Percentiles rank a stretch among this genome's conserved stretches.
phyloP scores from a whole-genome alignment of 2,113 vertebrate genomes.

The Scomber japonicus region DNA sequence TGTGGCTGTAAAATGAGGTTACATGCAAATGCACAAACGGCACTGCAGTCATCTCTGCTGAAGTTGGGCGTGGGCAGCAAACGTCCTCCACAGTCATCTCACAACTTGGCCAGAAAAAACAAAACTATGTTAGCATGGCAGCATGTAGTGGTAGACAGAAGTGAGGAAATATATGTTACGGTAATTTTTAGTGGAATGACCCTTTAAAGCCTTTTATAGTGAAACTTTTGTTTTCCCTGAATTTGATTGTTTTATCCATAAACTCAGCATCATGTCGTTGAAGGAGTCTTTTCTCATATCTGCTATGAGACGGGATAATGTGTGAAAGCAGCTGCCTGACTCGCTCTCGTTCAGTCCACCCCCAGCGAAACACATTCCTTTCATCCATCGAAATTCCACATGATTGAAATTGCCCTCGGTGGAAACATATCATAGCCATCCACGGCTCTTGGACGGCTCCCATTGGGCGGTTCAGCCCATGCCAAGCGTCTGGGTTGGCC shows the following conservation, averaged over 20 bases:
- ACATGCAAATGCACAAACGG: too few relatives aligned
- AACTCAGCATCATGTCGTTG: not conserved
- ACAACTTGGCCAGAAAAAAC: not conserved
- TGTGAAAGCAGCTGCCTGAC: slow-evolving; percentile 57
- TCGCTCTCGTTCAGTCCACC: slow-evolving; percentile 65
- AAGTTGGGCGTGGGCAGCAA: not conserved
- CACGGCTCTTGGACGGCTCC: slow-evolving; percentile 81
- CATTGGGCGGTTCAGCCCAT: slow-evolving; percentile 73
- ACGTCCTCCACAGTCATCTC: not conserved
- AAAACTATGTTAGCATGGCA: not conserved
- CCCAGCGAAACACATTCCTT: slow-evolving; percentile 79
- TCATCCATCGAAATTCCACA: slow-evolving; percentile 84
- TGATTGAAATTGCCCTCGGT: slow-evolving; percentile 83
- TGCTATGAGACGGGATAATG: slow-evolving; percentile 21
- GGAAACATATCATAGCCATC: slow-evolving; percentile 85
- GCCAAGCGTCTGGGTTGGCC: slow-evolving; percentile 84
- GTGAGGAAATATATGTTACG: not conserved
- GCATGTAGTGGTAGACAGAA: not conserved
- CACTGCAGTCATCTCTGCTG: too few relatives aligned
- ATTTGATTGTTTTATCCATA: not conserved
- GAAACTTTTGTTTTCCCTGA: not conserved
- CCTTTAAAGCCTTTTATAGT: not conserved
- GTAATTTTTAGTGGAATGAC: not conserved
- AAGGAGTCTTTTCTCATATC: not conserved
- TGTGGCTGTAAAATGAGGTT: too few relatives aligned